Percentiles rank a stretch among this genome's conserved stretches.
Conservation (phyloP, 2,797 vertebrate genomes). For the Chromobotia macracanthus region DNA sequence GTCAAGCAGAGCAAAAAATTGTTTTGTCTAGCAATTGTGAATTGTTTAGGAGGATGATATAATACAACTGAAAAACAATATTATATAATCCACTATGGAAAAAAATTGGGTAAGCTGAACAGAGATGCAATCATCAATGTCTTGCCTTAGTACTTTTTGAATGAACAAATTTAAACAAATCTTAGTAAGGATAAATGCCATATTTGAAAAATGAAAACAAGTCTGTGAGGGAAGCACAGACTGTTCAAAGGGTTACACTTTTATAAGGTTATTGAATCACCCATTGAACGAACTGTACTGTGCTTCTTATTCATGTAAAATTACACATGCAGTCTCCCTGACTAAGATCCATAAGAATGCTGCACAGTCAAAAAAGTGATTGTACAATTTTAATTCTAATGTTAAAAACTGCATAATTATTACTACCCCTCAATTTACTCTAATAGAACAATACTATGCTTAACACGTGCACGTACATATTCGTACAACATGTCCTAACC, state of each 20-base stretch:
- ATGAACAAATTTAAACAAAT: not conserved
- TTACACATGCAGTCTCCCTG: too few relatives aligned
- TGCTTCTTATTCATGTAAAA: too few relatives aligned
- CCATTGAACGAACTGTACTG: too few relatives aligned
- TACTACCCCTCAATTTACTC: too few relatives aligned
- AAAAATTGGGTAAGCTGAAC: not conserved
- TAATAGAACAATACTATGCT: too few relatives aligned
- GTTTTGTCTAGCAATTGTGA: not conserved
- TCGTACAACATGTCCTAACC: too few relatives aligned
- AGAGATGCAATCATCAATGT: not conserved
- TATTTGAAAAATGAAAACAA: too few relatives aligned
- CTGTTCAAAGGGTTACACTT: not conserved
- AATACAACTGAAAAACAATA: not conserved
- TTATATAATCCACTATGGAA: not conserved
- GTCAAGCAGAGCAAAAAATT: slow-evolving; percentile 14
- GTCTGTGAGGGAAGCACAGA: not conserved
- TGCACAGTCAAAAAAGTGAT: too few relatives aligned
- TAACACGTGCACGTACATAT: too few relatives aligned
- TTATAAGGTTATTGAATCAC: not conserved
- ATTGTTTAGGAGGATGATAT: not conserved
- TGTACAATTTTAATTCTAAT: too few relatives aligned
- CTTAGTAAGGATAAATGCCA: not conserved
- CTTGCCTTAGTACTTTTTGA: not conserved
- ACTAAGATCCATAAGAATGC: too few relatives aligned
- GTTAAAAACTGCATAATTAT: too few relatives aligned